Base-by-base conservation (phyloP, 1,140 invertebrate species). In the Bombus pyrosoma region DNA sequence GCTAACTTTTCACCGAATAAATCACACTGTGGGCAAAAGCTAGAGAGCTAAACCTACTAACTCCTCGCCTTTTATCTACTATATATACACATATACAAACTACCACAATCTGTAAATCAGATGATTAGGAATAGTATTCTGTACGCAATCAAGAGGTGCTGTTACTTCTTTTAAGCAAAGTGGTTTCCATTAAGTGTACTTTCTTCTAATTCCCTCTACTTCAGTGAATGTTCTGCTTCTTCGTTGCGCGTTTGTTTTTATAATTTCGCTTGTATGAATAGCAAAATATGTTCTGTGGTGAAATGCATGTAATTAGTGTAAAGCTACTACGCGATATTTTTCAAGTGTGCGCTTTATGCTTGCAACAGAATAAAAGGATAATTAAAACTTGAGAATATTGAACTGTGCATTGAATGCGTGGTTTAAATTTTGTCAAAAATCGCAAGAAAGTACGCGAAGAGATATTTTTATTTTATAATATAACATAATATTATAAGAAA, bases 111-210 rank as follows among this genome's bases (percentile, higher is more conserved):
- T 47, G 43, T 18, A 18, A 5, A 47, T 47, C 43, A 47, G 43
- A 47, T 47, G 43, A 15, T 47, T 47, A 4, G 43, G 43, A 47
- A 47, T 47, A 47, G 43, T 47, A 47, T 47, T 18, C 5, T 47
- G 43, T 18, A 47, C 43, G 43, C 43, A 18, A 47, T 47, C 43
- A 18, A 4, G 4, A 47, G 4, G 43, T 1, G 15, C 15, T 18
- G 43, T 47, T 18, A 47, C 4, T 47, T 47, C 15, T 18, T 47
- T 47, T 18, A 6, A 47, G 43, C 43, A 43, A 43, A 43, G 13
- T 43, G 15, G 15, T 80, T 53, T n/a, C 32, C 76, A 41, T 53
- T 80, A 85, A 80, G 64, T 73, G 37, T 47, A 85, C 80, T 85
- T 73, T 77, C 76, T 73, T n/a, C 47, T 25, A 47, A 57, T 73